Percentiles rank a stretch among this genome's conserved stretches.
These are phyloP conservation scores for Acromyrmex echinatior DNA, from an alignment of 1,140 invertebrate genomes.

Conservation along the genomic window DNA sequence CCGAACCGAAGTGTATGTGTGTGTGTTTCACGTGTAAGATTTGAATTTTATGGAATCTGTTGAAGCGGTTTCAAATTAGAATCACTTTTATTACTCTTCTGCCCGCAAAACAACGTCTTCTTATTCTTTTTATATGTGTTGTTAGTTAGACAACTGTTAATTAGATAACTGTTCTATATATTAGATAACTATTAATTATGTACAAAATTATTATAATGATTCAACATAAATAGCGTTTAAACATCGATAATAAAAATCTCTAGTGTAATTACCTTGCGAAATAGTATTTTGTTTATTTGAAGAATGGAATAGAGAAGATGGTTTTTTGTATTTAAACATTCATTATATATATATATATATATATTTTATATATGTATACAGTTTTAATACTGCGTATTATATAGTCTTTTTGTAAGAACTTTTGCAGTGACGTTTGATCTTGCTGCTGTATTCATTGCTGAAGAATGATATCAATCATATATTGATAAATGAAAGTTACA, in stretches of 20 bases:
- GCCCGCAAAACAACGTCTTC: not conserved
- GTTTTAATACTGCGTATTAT: not conserved
- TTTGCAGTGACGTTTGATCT: not conserved
- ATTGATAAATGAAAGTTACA: not conserved
- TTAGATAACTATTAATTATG: not conserved
- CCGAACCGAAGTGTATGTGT: too few species aligned
- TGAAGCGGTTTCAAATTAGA: conserved; percentile 4
- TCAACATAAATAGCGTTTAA: not conserved
- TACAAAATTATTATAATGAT: conserved; percentile 36
- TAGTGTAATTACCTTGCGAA: not conserved
- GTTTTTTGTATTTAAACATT: too few species aligned
- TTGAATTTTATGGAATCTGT: conserved; percentile 57
- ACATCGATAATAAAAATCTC: not conserved
- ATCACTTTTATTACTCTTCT: conserved; percentile 24
- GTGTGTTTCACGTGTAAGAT: not conserved
- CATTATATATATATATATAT: too few species aligned
- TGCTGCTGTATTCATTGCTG: conserved; percentile 11
- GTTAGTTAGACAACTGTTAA: not conserved
- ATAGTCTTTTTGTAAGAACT: not conserved
- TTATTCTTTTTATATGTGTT: not conserved
- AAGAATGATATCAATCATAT: not conserved
- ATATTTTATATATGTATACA: too few species aligned
- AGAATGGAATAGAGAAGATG: not conserved
- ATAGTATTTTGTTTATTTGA: conserved; percentile 9
- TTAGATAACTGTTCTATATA: not conserved